Evolutionary conservation across 2,888 invertebrate species (phyloP), one percentile per base, ranked within the genome.

Genomic region (Volucella bombylans): DNA sequence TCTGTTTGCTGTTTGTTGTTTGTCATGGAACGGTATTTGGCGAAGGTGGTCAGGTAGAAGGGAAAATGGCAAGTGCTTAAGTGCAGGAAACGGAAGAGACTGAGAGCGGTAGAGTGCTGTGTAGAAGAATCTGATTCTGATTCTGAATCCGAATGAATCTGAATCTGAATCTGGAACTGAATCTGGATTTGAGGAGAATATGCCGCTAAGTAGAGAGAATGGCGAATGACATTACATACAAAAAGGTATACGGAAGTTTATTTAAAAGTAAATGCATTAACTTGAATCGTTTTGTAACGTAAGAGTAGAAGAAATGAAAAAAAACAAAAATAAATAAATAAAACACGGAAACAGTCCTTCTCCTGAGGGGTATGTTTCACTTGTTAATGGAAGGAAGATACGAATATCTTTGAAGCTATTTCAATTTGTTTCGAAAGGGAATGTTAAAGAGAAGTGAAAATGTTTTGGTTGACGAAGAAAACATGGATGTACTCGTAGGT

Each of bases 1-100:
- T 12, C 14, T 52, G 50, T 14, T 6, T 68, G 45, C 1, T 55
- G 38, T 73, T 78, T 68, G 73, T 79, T 79, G 73, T 79, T 78
- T 73, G 68, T 65, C 59, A 57, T 47, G 57, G 52, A 73, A 78
- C 57, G 18, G 67, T 49, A 65, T 67, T 72, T 62, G 55, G 74
- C 49, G 52, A 47, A 67, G 52, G 61, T 68, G 61, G 59, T 65
- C 79, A 74, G 61, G 69, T 52, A 67, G 55, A 69, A 41, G 55
- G 57, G 14, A 57, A 15, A 23, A 72, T 67, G 68, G 41, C 31
- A 47, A 59, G 64, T 54, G 69, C 74, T 79, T 69, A 74, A 83
- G 82, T 83, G 74, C 82, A 78, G 78, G 78, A 82, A 78, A 78
- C 64, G 68, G 73, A 73, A 68, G 47, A 62, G 15, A 67, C 55